Evolutionary conservation across 2,888 invertebrate species (phyloP), one percentile per base, ranked within the genome.

Genomic region (Dasypolia templi): DNA sequence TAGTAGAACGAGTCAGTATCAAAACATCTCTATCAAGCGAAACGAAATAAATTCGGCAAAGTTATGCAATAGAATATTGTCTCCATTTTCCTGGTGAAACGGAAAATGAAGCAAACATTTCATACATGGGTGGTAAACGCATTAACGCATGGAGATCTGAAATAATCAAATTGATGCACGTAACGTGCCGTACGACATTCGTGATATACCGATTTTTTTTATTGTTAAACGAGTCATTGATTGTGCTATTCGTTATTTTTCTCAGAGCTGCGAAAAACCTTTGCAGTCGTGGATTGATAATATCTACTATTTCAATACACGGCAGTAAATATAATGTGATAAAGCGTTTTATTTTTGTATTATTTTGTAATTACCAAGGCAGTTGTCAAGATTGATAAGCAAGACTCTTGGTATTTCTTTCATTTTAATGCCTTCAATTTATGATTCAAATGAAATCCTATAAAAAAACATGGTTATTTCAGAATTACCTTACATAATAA

Each of bases 61-160:
- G 3, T 26, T 44, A 39, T 19, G 19, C 12, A 78, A 74, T 49
- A 14, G 5, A 55, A 56, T 26, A 17, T 49, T 32, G n/a, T 55
- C 39, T 46, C 46, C 9, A 49, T 69, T 78, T 74, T 42, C 32
- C 32, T 49, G 42, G 46, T 26, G 26, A 55, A 55, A 77, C 32
- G 9, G 19, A 46, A 51, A 66, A 68, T 74, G 7, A 46, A 44
- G 77, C 51, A 73, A 55, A 77, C n/a, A 74, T 44, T 72, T 35
- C 35, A 44, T n/a, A 32, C n/a, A 35, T n/a, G 32, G 9, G 19
- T 65, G 17, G 22, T 58, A 46, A 79, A 59, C 72, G 51, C 44
- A 70, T 58, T 39, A 79, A 59, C 72, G 51, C 44, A 70, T 58
- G 35, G 58, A 44, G 5, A 79, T 51, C 32, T 35, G 44, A 7